Conservation (phyloP, 1,140 invertebrate species). For the Drosophila sp. region DNA sequence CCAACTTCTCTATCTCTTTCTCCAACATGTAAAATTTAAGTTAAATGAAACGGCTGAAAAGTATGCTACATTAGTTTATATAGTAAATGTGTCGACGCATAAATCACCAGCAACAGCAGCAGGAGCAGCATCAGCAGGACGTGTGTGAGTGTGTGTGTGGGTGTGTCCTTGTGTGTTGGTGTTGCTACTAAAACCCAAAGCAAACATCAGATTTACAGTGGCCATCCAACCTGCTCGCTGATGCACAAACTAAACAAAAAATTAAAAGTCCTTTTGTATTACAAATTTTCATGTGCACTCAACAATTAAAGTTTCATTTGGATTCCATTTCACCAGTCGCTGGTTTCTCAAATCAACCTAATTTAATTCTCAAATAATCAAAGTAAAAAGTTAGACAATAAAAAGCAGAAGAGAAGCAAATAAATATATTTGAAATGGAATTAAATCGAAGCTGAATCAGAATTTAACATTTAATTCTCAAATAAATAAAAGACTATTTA, state of each 20-base stretch:
- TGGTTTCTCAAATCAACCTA: neutral
- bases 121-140: neutral
- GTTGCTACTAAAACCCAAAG: neutral
- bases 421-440: no score
- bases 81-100: constrained; percentile 30
- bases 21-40: constrained; percentile 13
- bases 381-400: no score
- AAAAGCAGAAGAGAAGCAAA: no score
- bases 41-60: constrained; percentile 29
- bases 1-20: neutral
- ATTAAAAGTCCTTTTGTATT: neutral
- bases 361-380: neutral
- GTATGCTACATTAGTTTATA: constrained; percentile 42
- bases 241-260: neutral
- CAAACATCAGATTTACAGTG: constrained; percentile 18
- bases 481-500: no score
- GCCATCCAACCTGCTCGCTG: neutral
- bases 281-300: no score
- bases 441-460: no score
- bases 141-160: constrained; percentile 8
- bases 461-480: no score
- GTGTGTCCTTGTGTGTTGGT: neutral
- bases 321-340: neutral
- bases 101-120: constrained; percentile 25
- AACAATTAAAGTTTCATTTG: neutral